Evolutionary conservation across 1,140 invertebrate genomes (phyloP).

Genomic region (Amyelois transitella): DNA sequence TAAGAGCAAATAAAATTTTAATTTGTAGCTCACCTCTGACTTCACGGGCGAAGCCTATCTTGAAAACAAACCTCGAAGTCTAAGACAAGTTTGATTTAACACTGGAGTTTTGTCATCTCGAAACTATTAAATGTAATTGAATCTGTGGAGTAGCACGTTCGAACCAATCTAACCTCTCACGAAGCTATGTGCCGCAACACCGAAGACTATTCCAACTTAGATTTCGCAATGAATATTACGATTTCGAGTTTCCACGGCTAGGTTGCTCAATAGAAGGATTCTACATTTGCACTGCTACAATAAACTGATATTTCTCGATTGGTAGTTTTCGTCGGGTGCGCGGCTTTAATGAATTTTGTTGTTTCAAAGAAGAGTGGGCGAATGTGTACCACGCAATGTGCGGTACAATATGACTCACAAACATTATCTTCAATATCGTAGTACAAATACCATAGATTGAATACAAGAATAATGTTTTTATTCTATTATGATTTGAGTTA

Average conservation of each 20-base stretch:
- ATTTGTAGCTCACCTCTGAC: too few relatives aligned
- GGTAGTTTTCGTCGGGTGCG: too few relatives aligned
- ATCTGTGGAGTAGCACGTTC: conserved; percentile 35
- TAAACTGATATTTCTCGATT: background rate
- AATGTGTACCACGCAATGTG: too few relatives aligned
- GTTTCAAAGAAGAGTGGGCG: too few relatives aligned
- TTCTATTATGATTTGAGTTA: too few relatives aligned
- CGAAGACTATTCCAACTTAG: conserved; percentile 38
- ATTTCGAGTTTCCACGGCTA: conserved; percentile 19
- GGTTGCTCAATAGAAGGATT: conserved; percentile 28
- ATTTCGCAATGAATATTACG: conserved; percentile 51
- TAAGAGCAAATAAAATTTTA: too few relatives aligned
- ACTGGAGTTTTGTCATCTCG: conserved; percentile 37
- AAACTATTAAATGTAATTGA: conserved; percentile 47
- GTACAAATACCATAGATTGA: too few relatives aligned
- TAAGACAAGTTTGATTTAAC: conserved; percentile 7
- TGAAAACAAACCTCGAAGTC: conserved; percentile 3
- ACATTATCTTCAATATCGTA: background rate
- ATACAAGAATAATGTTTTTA: too few relatives aligned
- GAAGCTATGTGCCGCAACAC: conserved; percentile 40
- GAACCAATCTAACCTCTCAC: conserved; percentile 44
- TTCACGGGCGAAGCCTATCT: conserved; percentile 10
- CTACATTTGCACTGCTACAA: background rate
- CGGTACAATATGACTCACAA: background rate
- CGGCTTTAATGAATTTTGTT: too few relatives aligned